These are phyloP conservation scores for Smutsia gigantea DNA, from an alignment of 2,797 vertebrate species.

Conservation along the genomic window DNA sequence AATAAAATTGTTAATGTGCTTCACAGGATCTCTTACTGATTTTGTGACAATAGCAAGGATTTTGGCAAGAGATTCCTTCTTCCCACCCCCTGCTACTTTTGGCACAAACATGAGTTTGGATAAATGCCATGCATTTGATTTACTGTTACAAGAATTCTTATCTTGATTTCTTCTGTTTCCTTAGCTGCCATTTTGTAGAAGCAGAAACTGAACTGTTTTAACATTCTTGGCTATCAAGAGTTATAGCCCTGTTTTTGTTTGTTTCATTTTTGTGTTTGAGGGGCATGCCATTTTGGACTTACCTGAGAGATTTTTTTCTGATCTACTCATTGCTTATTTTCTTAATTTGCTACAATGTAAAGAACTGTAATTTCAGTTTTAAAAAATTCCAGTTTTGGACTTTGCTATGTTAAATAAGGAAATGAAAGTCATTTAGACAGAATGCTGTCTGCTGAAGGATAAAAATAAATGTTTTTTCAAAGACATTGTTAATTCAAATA, in stretches of 20 bases:
- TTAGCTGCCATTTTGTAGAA: slow-evolving; percentile 54
- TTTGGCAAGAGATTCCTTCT: background rate
- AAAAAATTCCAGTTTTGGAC: background rate
- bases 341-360: slow-evolving; percentile 7
- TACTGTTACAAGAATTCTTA: slow-evolving; percentile 50
- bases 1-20: background rate
- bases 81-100: background rate
- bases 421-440: slow-evolving; percentile 26
- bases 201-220: slow-evolving; percentile 49
- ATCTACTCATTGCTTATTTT: slow-evolving; percentile 27
- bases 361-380: background rate
- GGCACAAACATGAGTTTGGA: slow-evolving; percentile 38
- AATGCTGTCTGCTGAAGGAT: background rate
- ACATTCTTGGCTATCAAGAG: slow-evolving; percentile 6
- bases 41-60: slow-evolving; percentile 34
- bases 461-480: background rate
- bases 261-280: background rate
- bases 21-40: background rate
- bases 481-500: background rate
- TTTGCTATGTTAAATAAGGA: slow-evolving; percentile 43
- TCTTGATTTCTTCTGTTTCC: slow-evolving; percentile 27
- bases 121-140: slow-evolving; percentile 49
- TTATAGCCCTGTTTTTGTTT: slow-evolving; percentile 36
- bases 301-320: slow-evolving; percentile 13
- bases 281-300: background rate